Evolutionary conservation across 2,113 vertebrate species (phyloP), one percentile per base, ranked within the genome.

Genomic region (Scartelaos histophorus): DNA sequence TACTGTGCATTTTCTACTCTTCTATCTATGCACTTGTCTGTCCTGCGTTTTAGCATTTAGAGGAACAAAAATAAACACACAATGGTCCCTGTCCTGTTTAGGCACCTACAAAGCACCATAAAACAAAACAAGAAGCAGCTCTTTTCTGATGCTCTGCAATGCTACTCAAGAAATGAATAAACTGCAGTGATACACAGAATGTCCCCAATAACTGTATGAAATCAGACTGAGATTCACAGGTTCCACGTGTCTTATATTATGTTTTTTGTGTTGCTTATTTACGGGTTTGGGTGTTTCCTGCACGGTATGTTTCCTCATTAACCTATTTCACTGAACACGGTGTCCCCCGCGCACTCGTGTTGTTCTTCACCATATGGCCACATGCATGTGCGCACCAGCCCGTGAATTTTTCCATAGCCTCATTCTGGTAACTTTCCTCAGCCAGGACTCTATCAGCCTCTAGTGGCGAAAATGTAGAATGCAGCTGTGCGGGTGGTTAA

Each of bases 401-500:
- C 0, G 24, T 7, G 78, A 82, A 81, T 16, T 91, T 90, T 91
- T 89, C 84, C 76, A 82, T 19, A 43, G 17, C 24, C 11, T 13
- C 11, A 13, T 64, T 6, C 17, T 5, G 54, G 83, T 88, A 72
- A 65, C 76, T 79, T 90, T 87, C 83, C 81, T 38, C 15, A 67
- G 7, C 64, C 19, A 70, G 75, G 76, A 70, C 83, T 85, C 57
- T 81, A 73, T 10, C 56, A 69, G 53, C 66, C 85, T 92, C 92
- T 92, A 80, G 89, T 85, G 93, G 86, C 49, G 13, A 74, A 74
- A 47, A 22, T 0, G 25, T 62, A 49, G 45, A 88, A 34, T 66
- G 19, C 73, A 82, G 1, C 17, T n/a, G 61, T 19, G 11, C 60
- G 4, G 12, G 2, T 7, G 65, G 16, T 3, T 21, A 6, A 25